Base-by-base conservation (phyloP, 2,888 invertebrate species). In the Trypoxylon attenuatum region DNA sequence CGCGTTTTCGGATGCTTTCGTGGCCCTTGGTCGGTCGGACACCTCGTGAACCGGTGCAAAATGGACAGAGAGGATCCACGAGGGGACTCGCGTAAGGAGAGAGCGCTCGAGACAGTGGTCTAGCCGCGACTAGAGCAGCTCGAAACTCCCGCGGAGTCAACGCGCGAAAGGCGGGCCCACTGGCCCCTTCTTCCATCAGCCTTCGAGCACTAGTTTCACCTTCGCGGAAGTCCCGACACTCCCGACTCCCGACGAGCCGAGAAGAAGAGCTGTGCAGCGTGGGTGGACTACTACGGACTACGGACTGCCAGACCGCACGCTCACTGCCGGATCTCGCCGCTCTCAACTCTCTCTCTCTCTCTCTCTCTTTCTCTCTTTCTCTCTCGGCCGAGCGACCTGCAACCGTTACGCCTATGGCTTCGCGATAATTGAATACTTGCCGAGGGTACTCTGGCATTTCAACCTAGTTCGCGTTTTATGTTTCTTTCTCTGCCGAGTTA, bases 151-250 rank as follows among this genome's bases (percentile, higher is more conserved):
- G n/a, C n/a, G 45, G 55, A 38, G 62, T 67, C 60, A 61, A 61
- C 69, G 66, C 58, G 67, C 76, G 72, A 72, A 73, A 73, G 73
- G 56, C 61, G 61, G 51, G 18, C 25, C 42, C 41, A 33, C 49
- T 29, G 50, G 42, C 47, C 53, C 57, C 65, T 51, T 50, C 42
- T 59, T 58, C 57, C 45, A 56, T n/a, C 63, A 59, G 59, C 66
- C 67, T 76, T 73, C 76, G 60, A n/a, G n/a, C 69, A 63, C 53
- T 18, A 76, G 76, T 75, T 76, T 76, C 68, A 73, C 74, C 74
- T 75, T 74, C 72, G 38, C 69, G 72, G 69, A 72, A 72, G 72
- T 66, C 38, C 69, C 41, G 49, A 25, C 49, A 10, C 33, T 10
- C 29, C 5, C 10, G n/a, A 33, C 33, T 33, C 33, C 33, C 53